Evolutionary conservation across 2,113 vertebrate species (phyloP), one percentile per base, ranked within the genome.

Genomic region (Mesitornis unicolor): DNA sequence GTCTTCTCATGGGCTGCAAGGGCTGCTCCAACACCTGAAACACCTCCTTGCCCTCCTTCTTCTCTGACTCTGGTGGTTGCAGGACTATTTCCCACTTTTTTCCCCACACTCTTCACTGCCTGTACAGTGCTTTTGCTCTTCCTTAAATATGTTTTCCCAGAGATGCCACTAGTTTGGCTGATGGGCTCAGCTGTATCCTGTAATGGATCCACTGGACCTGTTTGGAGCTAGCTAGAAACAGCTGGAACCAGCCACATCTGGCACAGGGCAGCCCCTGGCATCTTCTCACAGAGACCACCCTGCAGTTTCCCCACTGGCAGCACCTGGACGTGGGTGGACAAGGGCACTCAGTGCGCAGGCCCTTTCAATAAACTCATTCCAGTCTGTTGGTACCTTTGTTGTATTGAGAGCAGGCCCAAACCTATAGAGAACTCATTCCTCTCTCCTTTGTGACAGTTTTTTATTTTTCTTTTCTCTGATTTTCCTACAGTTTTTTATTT

Each of bases 331-430:
- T 0, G 1, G 4, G 6, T 29, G 51, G 42, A 47, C 15, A 65
- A 1, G 1, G 33, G 15, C 15, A 65, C 6, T 4, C 2, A 4
- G 7, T 42, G 7, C 26, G 35, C n/a, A 31, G 9, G 22, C 3
- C 17, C 28, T 85, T 93, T 21, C 15, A 21, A 9, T 71, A 19
- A 47, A 59, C 6, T 56, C 43, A 43, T 4, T 47, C 4, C n/a
- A 22, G 8, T 67, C 35, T 60, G 40, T 59, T 47, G 10, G 28
- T 78, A 33, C 3, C 29, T 51, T 71, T 73, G 36, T 28, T 71
- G 24, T 21, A 50, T 8, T 47, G 19, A 75, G 38, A 53, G 29
- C 28, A 59, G 33, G 16, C 33, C 10, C 42, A 57, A 64, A n/a
- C 29, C 22, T 14, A 36, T 4, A 68, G 29, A 16, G 38, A 45